Conservation (phyloP, 2,888 invertebrate species). For the Papilio gigon region DNA sequence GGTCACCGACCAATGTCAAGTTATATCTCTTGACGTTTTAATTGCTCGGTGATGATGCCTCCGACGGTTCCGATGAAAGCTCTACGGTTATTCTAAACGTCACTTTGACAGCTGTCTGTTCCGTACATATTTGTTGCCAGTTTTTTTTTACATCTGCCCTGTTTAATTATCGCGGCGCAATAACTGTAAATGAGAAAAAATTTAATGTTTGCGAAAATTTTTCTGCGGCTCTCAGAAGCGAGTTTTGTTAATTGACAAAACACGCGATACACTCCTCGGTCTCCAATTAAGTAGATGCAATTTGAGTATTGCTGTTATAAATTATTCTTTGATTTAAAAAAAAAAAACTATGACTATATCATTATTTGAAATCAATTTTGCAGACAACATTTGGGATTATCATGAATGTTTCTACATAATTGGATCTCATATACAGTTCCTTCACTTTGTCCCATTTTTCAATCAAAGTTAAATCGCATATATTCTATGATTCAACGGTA, state of each 20-base stretch:
- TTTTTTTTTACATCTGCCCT: slow-evolving; percentile 10
- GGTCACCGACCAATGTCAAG: slow-evolving; percentile 39
- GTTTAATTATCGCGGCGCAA: not conserved
- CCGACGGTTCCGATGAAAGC: slow-evolving; percentile 36
- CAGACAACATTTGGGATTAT: not conserved
- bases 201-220: slow-evolving; percentile 4
- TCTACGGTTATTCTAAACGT: slow-evolving; percentile 32
- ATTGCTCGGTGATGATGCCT: slow-evolving; percentile 35
- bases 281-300: not conserved
- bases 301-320: not conserved
- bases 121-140: slow-evolving; percentile 8
- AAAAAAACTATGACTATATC: not conserved
- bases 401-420: not conserved
- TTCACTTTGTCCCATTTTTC: too few species aligned
- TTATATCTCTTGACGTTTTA: slow-evolving; percentile 39
- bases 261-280: not conserved
- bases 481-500: too few species aligned
- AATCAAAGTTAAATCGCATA: too few species aligned
- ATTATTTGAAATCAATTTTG: not conserved
- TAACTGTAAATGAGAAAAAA: slow-evolving; percentile 27
- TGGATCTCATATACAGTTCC: too few species aligned
- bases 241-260: slow-evolving; percentile 14
- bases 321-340: not conserved
- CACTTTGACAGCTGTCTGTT: slow-evolving; percentile 40
- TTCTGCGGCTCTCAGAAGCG: too few species aligned